Evolutionary conservation across 92 coral and sea anemone species (phyloP), one percentile per base, ranked within the genome.

Genomic region (Scolanthus callimorphus): DNA sequence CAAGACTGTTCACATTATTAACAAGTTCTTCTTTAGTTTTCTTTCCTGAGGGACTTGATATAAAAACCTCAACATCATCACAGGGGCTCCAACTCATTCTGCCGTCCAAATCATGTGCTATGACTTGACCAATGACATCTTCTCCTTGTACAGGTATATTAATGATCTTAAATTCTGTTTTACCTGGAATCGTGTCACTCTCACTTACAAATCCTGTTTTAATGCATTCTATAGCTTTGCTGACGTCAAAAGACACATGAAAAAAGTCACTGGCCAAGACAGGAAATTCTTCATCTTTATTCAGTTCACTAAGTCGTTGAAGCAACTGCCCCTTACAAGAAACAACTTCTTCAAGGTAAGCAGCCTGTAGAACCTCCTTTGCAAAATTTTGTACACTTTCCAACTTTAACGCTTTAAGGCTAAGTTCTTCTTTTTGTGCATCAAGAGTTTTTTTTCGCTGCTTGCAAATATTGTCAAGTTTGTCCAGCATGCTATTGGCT

Each of bases 301-400:
- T 63, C 59, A 73, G 59, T 24, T 73, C 73, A 19, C 25, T 31
- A 15, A 73, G 49, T 56, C 60, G 51, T 49, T 64, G 37, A 37
- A 37, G 27, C n/a, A 73, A 39, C 73, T 73, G 80, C 20, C 56
- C 65, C 38, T 73, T 45, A 46, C 69, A 50, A 61, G 73, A 43
- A 30, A 73, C 24, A 11, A 73, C 69, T 56, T 73, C 65, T 25
- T 39, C 80, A 46, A 39, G 63, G 17, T 52, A 23, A 6, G 62
- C 63, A 20, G 41, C 54, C 19, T n/a, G 21, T 24, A 73, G 24
- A 39, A 69, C 65, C 44, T 73, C 73, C 3, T 73, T 45, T 15
- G 80, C 73, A 73, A 73, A 73, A 38, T 20, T 19, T 11, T 56
- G 41, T 13, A 58, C 80, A 43, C 80, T 60, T 63, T 64, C 41